Percentiles rank a stretch among this genome's conserved stretches.
Conservation (phyloP, 2,113 vertebrate genomes). For the Oryzias curvinotus region DNA sequence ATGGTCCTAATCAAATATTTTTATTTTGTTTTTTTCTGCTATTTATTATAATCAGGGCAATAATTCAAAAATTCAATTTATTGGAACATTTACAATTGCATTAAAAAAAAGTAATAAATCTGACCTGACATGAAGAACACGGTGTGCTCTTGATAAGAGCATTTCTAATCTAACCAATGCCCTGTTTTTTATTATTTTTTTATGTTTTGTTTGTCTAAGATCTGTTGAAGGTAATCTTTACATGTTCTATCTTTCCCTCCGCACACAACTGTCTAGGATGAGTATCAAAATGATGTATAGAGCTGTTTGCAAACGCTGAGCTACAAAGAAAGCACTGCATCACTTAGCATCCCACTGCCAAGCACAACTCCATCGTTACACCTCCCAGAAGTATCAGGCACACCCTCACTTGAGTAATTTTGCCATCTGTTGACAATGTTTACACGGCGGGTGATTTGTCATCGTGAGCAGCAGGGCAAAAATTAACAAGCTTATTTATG, state of each 20-base stretch:
- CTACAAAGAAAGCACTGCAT: constrained; percentile 59
- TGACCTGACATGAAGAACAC: too few species aligned
- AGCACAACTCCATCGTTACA: constrained; percentile 54
- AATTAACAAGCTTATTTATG: constrained; percentile 71
- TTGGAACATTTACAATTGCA: too few species aligned
- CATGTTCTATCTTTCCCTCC: constrained; percentile 8
- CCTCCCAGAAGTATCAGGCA: constrained; percentile 61
- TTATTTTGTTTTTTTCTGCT: too few species aligned
- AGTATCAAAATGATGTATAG: constrained; percentile 45
- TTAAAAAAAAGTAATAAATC: too few species aligned
- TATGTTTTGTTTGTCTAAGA: too few species aligned
- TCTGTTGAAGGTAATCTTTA: too few species aligned
- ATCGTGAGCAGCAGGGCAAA: constrained; percentile 62
- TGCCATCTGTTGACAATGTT: constrained; percentile 78
- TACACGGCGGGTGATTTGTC: constrained; percentile 68
- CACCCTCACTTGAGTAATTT: constrained; percentile 67
- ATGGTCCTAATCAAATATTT: too few species aligned
- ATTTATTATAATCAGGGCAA: too few species aligned
- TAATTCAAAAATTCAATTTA: too few species aligned
- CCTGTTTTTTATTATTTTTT: too few species aligned
- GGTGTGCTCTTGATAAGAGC: too few species aligned
- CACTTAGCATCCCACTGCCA: constrained; percentile 65
- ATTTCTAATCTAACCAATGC: too few species aligned
- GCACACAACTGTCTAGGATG: constrained; percentile 44
- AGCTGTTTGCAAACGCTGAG: constrained; percentile 51